Evolutionary conservation across 2,113 vertebrate genomes (phyloP).

Genomic region (Aegypius monachus): DNA sequence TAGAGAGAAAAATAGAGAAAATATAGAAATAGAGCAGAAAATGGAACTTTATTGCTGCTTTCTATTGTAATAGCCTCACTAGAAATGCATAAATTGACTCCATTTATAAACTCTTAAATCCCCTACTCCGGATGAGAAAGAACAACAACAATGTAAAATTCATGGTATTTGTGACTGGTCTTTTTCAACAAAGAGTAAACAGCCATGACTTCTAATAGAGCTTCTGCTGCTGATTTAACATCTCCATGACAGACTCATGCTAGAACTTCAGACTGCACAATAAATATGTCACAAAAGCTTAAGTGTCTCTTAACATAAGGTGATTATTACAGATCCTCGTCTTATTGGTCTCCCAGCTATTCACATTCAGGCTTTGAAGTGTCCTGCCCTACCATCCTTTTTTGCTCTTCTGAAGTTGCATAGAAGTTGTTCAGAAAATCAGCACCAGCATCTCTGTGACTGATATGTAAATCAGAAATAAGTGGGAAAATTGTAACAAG

Average conservation of each 20-base stretch:
- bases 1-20: neutral
- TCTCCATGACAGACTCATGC: neutral
- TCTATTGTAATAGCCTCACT: neutral
- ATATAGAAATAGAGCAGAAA: neutral
- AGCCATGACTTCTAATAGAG: neutral
- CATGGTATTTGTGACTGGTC: neutral
- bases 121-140: neutral
- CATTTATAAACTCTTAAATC: neutral
- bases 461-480: conserved; percentile 31
- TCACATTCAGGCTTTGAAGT: conserved; percentile 25
- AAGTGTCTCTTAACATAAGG: neutral
- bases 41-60: neutral
- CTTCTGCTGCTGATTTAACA: neutral
- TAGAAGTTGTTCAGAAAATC: neutral
- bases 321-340: neutral
- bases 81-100: neutral
- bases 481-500: neutral
- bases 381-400: neutral
- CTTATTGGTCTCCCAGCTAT: neutral
- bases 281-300: conserved; percentile 1
- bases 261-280: neutral
- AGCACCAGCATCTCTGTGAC: neutral
- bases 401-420: neutral
- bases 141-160: neutral
- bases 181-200: neutral